Percentiles rank a stretch among this genome's conserved stretches.
Evolutionary conservation across 2,797 vertebrate species (phyloP).

Genomic region (Tarsius wallacei): DNA sequence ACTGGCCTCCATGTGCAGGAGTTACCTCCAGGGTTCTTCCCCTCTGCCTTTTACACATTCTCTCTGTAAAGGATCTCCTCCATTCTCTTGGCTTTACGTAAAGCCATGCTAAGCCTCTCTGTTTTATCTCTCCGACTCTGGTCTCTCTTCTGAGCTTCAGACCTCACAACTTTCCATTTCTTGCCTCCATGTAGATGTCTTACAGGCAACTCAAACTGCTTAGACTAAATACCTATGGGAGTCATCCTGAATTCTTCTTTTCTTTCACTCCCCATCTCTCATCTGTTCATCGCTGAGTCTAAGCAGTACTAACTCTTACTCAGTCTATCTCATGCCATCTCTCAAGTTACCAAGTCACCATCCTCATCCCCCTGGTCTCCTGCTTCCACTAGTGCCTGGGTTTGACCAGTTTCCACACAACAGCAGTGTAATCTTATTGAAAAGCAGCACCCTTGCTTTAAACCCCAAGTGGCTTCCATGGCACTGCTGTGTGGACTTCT

Average conservation of each 20-base stretch:
- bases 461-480: neutral
- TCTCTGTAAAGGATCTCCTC: neutral
- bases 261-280: accelerated
- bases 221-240: neutral
- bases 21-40: neutral
- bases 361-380: neutral
- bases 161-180: neutral
- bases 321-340: neutral
- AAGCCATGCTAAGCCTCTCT: neutral
- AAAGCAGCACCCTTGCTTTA: neutral
- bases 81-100: neutral
- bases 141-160: neutral
- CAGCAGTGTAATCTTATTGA: neutral
- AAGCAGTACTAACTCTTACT: neutral
- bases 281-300: neutral
- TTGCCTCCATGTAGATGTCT: neutral
- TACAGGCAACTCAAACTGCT: neutral
- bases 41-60: accelerated
- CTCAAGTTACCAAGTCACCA: neutral
- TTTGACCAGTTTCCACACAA: neutral
- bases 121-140: neutral
- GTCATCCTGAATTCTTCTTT: neutral
- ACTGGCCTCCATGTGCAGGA: neutral
- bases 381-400: neutral
- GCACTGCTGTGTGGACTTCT: accelerated